Evolutionary conservation across 2,113 vertebrate genomes (phyloP), one percentile per base, ranked within the genome.

Genomic region (Rhinolophus ferrumequinum): DNA sequence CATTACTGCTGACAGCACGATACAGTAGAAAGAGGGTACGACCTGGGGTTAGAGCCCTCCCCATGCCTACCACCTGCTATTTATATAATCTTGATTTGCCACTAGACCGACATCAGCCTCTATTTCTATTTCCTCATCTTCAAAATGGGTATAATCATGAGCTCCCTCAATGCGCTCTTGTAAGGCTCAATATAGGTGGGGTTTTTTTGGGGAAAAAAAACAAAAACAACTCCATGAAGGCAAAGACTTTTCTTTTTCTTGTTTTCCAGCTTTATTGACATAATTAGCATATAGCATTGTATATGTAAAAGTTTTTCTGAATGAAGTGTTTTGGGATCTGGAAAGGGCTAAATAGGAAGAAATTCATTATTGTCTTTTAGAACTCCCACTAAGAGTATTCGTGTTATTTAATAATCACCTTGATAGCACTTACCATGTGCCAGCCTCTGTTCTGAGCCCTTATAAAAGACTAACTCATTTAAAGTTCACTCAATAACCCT

Each of bases 291-390:
- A 60, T 16, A n/a, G 44, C 28, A 77, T 93, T 16, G 15, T 47
- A 30, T 67, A 35, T 86, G 56, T 18, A 81, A 75, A 89, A 14
- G 2, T 54, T 96, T 95, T 96, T 72, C 28, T 88, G 22, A 88
- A n/a, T 64, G 19, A 84, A 92, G 72, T 84, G 56, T 85, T 88
- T 89, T 15, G 64, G 14, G 38, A 82, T 90, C 69, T 80, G 67
- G 79, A 73, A 92, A 75, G 72, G 41, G 22, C 81, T 82, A 89
- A 93, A 81, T 56, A 62, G 24, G 52, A 73, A 62, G 24, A 41
- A 73, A 13, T 86, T 89, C 26, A 22, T 86, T 91, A 52, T 47
- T 92, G 35, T 62, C 70, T 83, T 92, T 95, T 76, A 69, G 50
- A 80, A 69, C 10, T 41, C 26, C 38, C 50, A 56, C 0, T 58